A percentile compares a stretch with the other conserved stretches of the same genome.
Evolutionary conservation across 2,888 invertebrate species (phyloP).

Genomic region (Nomada goodeniana): DNA sequence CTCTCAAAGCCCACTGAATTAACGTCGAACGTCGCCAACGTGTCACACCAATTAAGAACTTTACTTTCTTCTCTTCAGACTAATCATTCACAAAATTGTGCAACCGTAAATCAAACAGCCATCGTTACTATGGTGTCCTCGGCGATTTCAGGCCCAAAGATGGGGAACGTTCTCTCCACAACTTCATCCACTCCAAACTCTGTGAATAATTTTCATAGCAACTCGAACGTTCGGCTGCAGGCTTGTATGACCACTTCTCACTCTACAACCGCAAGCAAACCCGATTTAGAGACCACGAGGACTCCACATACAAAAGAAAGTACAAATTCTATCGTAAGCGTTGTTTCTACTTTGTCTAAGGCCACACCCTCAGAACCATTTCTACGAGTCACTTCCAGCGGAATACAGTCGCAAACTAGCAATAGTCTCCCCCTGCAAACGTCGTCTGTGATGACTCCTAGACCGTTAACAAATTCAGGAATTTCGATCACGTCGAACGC

Average conservation of each 20-base stretch:
- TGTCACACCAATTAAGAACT: constrained; percentile 88
- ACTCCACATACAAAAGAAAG: constrained; percentile 69
- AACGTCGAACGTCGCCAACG: constrained; percentile 90
- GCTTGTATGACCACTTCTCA: constrained; percentile 49
- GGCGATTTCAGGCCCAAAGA: constrained; percentile 84
- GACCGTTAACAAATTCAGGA: constrained; percentile 65
- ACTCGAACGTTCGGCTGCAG: constrained; percentile 67
- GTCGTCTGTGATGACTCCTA: constrained; percentile 66
- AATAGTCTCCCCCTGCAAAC: constrained; percentile 65
- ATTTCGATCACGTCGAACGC: constrained; percentile 82
- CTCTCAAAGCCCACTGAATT: constrained; percentile 90
- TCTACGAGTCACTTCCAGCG: constrained; percentile 77
- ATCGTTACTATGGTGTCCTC: constrained; percentile 85
- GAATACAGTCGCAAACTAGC: constrained; percentile 81
- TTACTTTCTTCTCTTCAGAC: constrained; percentile 89
- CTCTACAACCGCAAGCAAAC: constrained; percentile 55
- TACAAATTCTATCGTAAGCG: constrained; percentile 78
- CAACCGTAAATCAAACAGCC: constrained; percentile 85
- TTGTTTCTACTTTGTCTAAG: constrained; percentile 73
- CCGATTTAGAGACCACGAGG: constrained; percentile 64
- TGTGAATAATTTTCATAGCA: constrained; percentile 65
- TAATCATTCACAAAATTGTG: constrained; percentile 82
- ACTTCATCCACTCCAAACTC: constrained; percentile 76
- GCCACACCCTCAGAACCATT: constrained; percentile 83
- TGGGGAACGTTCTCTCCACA: constrained; percentile 77